Evolutionary conservation across 2,797 vertebrate species (phyloP).

Genomic region (Parotocinclus haroldoi): DNA sequence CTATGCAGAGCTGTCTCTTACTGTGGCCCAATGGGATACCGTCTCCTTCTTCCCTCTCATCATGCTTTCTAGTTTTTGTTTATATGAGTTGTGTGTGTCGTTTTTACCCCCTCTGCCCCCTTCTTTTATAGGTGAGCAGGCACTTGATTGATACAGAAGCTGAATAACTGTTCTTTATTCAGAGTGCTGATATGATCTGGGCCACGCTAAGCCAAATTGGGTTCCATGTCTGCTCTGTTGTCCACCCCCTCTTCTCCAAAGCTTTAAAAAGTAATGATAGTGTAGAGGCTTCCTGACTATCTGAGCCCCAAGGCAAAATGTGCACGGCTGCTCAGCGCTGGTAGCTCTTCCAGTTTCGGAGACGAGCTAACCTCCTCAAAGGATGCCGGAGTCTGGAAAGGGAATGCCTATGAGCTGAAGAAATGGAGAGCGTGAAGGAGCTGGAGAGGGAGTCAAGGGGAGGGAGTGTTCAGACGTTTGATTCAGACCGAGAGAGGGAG

Average conservation of each 20-base stretch:
- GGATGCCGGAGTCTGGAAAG: constrained; percentile 74
- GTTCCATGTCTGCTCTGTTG: neutral
- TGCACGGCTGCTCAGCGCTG: constrained; percentile 69
- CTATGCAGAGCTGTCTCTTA: no score
- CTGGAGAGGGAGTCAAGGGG: constrained; percentile 32
- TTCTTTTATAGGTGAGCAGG: no score
- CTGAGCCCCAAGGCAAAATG: constrained; percentile 73
- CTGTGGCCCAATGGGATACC: no score
- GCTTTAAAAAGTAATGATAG: constrained; percentile 72
- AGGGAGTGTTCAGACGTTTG: constrained; percentile 39
- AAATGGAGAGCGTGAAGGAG: constrained; percentile 50
- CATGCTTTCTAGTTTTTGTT: no score
- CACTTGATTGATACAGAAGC: no score
- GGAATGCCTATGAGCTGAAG: constrained; percentile 71
- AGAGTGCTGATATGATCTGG: no score
- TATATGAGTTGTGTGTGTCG: no score
- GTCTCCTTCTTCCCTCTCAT: no score
- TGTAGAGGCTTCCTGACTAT: constrained; percentile 67
- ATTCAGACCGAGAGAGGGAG: constrained; percentile 48
- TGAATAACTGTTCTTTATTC: no score
- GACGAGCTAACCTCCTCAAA: constrained; percentile 76
- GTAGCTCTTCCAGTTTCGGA: constrained; percentile 68
- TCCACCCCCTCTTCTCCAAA: neutral
- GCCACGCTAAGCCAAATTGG: no score
- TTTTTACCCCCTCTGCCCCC: no score